Evolutionary conservation across 64 coral and sea anemone species (phyloP), one percentile per base, ranked within the genome.

Genomic region (Platygyra sinensis): DNA sequence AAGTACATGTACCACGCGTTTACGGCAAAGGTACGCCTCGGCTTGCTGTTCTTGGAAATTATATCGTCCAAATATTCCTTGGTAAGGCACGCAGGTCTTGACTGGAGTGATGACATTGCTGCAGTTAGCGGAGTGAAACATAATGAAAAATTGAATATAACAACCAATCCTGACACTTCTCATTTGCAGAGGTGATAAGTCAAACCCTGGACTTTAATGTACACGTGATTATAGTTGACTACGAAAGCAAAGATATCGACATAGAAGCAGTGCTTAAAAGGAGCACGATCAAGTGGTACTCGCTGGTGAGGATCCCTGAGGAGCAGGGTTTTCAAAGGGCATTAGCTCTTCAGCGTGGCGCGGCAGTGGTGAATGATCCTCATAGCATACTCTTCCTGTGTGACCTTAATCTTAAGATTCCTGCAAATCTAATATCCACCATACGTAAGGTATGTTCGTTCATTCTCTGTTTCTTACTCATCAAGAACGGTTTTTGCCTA

Each of bases 311-410:
- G 8, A 62, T 92, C 10, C 79, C 96, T 30, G 57, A 51, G 25
- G 59, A 92, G 12, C 60, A 91, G 67, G 69, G 28, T 20, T 98
- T 98, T 60, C 83, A 86, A 16, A 94, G 93, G 60, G 96, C 96
- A 28, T 72, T 79, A 36, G 96, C 96, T 14, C 73, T 98, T 20
- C 96, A 98, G 73, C 87, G 63, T 19, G 96, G 92, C 1, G 78
- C 96, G 11, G 89, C 91, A 16, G 86, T 73, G 2, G 92, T 98
- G 0, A 94, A 63, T 3, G 96, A 98, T 36, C 92, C 85, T 33
- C 91, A 98, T 46, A 98, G 96, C 49, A 92, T 98, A 61, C 74
- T 98, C 31, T 98, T 98, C 14, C n/a, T 98, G 14, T 94, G 89
- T 30, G 96, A 98, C 51, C 89, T 94, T n/a, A 84, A 98, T 72